phyloP scores from a whole-genome alignment of 1,140 invertebrate genomes.

The Phortica variegata region DNA sequence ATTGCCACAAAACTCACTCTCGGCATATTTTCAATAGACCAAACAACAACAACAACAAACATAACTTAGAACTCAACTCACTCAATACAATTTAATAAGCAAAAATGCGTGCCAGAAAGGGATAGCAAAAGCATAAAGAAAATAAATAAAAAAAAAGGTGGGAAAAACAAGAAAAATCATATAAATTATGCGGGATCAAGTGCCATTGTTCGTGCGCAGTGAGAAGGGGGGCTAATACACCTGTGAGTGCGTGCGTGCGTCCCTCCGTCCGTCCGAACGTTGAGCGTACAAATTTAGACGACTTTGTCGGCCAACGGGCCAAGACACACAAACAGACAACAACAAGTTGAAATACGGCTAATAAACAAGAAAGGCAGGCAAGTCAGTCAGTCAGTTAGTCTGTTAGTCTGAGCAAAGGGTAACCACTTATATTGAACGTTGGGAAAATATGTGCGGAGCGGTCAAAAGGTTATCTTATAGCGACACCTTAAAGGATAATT shows the following conservation, averaged over 20 bases:
- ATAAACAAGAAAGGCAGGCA: too few relatives aligned
- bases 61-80: neutral
- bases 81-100: slow-evolving; percentile 50
- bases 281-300: slow-evolving; percentile 15
- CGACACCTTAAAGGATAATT: too few relatives aligned
- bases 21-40: slow-evolving; percentile 34
- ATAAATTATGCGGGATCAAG: slow-evolving; percentile 54
- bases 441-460: too few relatives aligned
- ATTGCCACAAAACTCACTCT: slow-evolving; percentile 26
- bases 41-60: slow-evolving; percentile 12
- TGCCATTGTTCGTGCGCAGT: slow-evolving; percentile 38
- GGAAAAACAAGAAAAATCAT: slow-evolving; percentile 42
- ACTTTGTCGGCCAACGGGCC: slow-evolving; percentile 2
- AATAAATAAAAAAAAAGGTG: slow-evolving; percentile 1
- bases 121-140: too few relatives aligned
- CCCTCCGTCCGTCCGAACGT: slow-evolving; percentile 3
- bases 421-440: too few relatives aligned
- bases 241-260: slow-evolving; percentile 1
- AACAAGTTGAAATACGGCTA: too few relatives aligned
- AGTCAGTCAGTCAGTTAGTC: too few relatives aligned
- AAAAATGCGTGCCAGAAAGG: slow-evolving; percentile 19
- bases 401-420: neutral
- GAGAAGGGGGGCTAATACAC: too few relatives aligned
- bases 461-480: slow-evolving; percentile 36
- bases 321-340: neutral